phyloP scores from a whole-genome alignment of 2,888 invertebrate genomes.

The Hydrotaea cyrtoneurina region DNA sequence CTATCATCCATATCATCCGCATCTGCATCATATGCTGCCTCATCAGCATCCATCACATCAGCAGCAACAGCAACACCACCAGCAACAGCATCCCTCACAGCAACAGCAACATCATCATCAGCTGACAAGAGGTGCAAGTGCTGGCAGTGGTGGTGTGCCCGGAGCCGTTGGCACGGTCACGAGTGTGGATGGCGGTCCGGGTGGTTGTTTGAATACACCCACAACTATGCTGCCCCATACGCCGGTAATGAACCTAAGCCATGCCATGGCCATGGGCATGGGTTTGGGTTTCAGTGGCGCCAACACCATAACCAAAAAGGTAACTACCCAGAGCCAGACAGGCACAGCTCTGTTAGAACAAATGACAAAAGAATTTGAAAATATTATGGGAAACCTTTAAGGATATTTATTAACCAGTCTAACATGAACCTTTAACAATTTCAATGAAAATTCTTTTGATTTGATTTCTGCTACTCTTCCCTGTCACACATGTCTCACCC shows the following conservation, averaged over 20 bases:
- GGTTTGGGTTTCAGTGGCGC: constrained; percentile 69
- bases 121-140: constrained; percentile 49
- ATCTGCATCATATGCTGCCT: constrained; percentile 68
- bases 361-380: no score
- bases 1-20: constrained; percentile 38
- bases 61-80: constrained; percentile 37
- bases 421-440: neutral
- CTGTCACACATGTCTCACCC: neutral
- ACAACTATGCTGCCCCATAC: constrained; percentile 73
- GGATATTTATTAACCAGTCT: neutral
- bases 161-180: no score
- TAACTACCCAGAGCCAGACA: constrained; percentile 51
- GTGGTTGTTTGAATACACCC: constrained; percentile 55
- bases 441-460: no score
- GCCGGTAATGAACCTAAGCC: constrained; percentile 78
- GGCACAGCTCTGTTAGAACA: no score
- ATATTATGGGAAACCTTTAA: neutral
- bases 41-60: constrained; percentile 57
- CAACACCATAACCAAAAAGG: constrained; percentile 77
- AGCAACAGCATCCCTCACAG: constrained; percentile 68
- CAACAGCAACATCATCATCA: constrained; percentile 65
- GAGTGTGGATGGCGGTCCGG: constrained; percentile 6
- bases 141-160: constrained; percentile 1
- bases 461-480: neutral
- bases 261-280: constrained; percentile 80